phyloP scores from a whole-genome alignment of 2,888 invertebrate genomes.

The Augochlorella aurata region DNA sequence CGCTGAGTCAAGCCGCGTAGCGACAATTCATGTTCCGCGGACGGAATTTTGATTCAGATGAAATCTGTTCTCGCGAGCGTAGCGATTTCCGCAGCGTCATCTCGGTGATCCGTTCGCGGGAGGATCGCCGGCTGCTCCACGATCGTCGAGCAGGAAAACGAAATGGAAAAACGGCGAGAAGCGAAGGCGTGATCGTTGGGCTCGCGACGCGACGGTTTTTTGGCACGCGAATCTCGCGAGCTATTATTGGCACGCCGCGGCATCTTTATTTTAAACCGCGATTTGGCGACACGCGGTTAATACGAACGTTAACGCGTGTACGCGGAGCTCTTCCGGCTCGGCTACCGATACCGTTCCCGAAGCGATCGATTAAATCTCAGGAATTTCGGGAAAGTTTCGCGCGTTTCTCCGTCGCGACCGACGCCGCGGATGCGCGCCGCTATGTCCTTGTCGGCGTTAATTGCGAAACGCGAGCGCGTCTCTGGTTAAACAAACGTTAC shows the following conservation, averaged over 20 bases:
- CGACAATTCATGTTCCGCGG: not conserved
- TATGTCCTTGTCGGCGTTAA: constrained; percentile 22
- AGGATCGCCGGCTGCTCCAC: not conserved
- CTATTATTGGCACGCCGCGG: constrained; percentile 49
- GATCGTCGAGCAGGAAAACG: not conserved
- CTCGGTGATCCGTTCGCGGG: not conserved
- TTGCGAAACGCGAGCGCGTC: not conserved
- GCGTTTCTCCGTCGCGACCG: not conserved
- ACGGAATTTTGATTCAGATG: not conserved
- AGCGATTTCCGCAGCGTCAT: not conserved
- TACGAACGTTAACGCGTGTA: constrained; percentile 32
- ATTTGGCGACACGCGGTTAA: constrained; percentile 45
- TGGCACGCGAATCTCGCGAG: constrained; percentile 43
- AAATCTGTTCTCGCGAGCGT: not conserved
- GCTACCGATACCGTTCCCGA: not conserved
- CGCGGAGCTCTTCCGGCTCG: not conserved
- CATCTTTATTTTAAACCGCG: constrained; percentile 53
- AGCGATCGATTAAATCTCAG: not conserved
- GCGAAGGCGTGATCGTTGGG: not conserved
- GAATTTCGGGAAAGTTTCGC: not conserved
- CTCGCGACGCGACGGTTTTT: constrained; percentile 35
- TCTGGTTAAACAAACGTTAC: constrained; percentile 31
- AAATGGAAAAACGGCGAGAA: not conserved
- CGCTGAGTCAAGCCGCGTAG: not conserved
- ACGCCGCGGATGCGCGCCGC: not conserved